These are phyloP conservation scores for Rutpela maculata DNA, from an alignment of 2,888 invertebrate genomes.

Conservation along the genomic window DNA sequence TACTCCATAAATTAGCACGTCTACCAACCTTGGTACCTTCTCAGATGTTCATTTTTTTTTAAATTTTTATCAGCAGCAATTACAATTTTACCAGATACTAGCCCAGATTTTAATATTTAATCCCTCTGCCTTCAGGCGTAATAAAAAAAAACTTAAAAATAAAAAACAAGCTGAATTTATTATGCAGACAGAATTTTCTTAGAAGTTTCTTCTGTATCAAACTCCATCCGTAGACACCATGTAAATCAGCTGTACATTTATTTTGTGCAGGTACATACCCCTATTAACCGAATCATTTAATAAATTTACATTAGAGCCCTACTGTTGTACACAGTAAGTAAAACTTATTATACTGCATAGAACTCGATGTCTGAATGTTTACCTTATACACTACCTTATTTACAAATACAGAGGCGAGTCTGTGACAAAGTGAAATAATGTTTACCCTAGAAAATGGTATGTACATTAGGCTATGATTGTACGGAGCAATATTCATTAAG, in stretches of 20 bases:
- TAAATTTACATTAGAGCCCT: neutral
- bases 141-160: no score
- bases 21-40: no score
- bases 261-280: neutral
- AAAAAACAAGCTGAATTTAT: no score
- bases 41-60: no score
- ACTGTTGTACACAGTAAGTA: slow-evolving; percentile 4
- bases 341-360: slow-evolving; percentile 15
- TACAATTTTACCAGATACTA: no score
- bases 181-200: no score
- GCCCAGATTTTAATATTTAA: no score
- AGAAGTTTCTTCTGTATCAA: no score
- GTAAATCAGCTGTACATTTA: neutral
- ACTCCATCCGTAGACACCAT: no score
- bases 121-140: no score
- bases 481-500: slow-evolving; percentile 45
- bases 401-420: slow-evolving; percentile 35
- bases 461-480: slow-evolving; percentile 55
- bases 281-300: slow-evolving; percentile 1
- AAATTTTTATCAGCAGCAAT: no score
- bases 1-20: no score
- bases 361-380: slow-evolving; percentile 19
- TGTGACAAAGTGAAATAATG: slow-evolving; percentile 31
- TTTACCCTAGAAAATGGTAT: slow-evolving; percentile 51
- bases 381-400: slow-evolving; percentile 27